Percentiles rank a stretch among this genome's conserved stretches.
Evolutionary conservation across 2,797 vertebrate genomes (phyloP).

Genomic region (Lagorchestes hirsutus): DNA sequence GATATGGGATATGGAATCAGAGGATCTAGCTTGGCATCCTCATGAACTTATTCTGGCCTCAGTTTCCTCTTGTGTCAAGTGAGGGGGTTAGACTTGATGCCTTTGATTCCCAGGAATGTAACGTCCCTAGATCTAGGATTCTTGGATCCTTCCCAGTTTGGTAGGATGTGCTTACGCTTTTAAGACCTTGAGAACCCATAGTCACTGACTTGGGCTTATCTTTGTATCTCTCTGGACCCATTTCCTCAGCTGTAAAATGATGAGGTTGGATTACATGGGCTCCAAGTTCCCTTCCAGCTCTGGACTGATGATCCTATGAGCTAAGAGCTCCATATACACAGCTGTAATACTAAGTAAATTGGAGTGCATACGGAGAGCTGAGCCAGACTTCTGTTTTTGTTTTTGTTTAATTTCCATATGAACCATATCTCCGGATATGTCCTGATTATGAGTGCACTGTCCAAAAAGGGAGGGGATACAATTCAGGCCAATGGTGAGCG

Average conservation of each 20-base stretch:
- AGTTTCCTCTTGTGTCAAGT: neutral
- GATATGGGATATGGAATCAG: neutral
- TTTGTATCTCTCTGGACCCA: neutral
- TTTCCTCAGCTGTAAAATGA: neutral
- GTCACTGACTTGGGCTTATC: neutral
- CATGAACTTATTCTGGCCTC: neutral
- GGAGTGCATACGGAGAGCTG: neutral
- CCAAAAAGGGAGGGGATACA: conserved; percentile 53
- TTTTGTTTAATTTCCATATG: conserved; percentile 75
- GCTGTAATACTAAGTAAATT: neutral
- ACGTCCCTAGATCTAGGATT: neutral
- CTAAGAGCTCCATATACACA: neutral
- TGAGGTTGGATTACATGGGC: neutral
- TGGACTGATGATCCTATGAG: neutral
- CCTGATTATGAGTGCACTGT: conserved; percentile 50
- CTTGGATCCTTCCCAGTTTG: neutral
- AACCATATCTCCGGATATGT: conserved; percentile 81
- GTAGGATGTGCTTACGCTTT: neutral
- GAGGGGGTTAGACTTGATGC: neutral
- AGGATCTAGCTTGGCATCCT: neutral
- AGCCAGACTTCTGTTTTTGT: conserved; percentile 5
- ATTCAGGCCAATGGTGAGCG: conserved; percentile 64
- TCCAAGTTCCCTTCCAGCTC: conserved; percentile 7
- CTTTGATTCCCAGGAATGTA: neutral
- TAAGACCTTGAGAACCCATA: neutral